A percentile compares a stretch with the other conserved stretches of the same genome.
phyloP scores from a whole-genome alignment of 1,140 invertebrate genomes.

The Drosophila orena region DNA sequence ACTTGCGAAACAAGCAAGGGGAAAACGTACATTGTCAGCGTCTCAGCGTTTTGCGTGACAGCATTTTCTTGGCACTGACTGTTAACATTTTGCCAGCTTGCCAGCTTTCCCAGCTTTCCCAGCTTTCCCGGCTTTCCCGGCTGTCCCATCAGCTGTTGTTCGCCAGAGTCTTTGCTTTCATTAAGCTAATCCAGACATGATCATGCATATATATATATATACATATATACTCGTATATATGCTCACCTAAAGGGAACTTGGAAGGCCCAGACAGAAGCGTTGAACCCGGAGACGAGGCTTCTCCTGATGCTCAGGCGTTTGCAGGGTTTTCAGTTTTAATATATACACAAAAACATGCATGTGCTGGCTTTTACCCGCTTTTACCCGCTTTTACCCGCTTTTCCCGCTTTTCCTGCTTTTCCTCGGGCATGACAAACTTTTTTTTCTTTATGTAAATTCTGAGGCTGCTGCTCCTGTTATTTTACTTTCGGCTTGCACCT shows the following conservation, averaged over 20 bases:
- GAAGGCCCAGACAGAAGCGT: constrained; percentile 16
- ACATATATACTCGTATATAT: neutral
- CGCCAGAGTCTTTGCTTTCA: constrained; percentile 58
- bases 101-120: constrained; percentile 11
- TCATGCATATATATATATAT: constrained; percentile 73
- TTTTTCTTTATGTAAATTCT: constrained; percentile 81
- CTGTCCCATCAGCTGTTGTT: constrained; percentile 59
- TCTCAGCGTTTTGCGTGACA: constrained; percentile 54
- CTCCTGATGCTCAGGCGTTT: constrained; percentile 9
- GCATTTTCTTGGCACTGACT: constrained; percentile 45
- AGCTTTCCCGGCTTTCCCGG: constrained; percentile 3
- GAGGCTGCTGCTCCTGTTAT: constrained; percentile 45
- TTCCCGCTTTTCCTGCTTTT: neutral
- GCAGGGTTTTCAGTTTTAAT: constrained; percentile 37
- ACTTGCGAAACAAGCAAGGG: neutral
- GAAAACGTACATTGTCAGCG: constrained; percentile 39
- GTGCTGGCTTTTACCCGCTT: constrained; percentile 5
- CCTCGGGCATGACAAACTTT: constrained; percentile 64
- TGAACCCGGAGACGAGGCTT: constrained; percentile 22
- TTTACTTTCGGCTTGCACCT: constrained; percentile 62
- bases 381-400: neutral
- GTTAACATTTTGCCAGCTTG: constrained; percentile 35
- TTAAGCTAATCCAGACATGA: constrained; percentile 84
- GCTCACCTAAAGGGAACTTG: constrained; percentile 2
- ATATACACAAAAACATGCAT: constrained; percentile 38